Base-by-base conservation (phyloP, 2,888 invertebrate genomes). In the Saturnia japonica region DNA sequence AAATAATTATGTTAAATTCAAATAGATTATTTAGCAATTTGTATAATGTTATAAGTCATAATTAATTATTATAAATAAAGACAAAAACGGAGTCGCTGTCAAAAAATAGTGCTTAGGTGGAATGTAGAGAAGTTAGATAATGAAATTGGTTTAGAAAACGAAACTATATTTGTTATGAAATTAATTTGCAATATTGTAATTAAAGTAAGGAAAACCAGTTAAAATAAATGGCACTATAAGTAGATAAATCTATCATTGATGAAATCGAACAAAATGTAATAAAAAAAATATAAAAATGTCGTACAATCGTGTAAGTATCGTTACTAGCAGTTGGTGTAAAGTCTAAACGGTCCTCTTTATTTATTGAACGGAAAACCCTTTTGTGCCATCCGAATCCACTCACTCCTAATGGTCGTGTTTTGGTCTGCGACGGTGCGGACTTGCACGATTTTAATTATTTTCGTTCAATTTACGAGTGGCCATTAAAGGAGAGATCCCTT, bases 381-480 rank as follows among this genome's bases (percentile, higher is more conserved):
- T 91, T 89, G 87, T 87, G 81, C 82, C 75, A 86, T 85, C 78
- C 85, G 79, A 82, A 82, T 85, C 85, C 86, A 86, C 84, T 87
- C 84, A 81, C 80, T 76, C 81, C 83, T 92, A 93, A 93, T 91
- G 89, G 91, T 82, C 83, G 78, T 93, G 93, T 93, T 93, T 91
- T 90, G 92, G 93, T 87, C 89, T 82, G 82, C 80, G 81, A 80
- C 80, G 83, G 84, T 85, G 85, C 80, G 88, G 88, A 87, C 76
- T 72, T 81, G 88, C 85, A 88, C 89, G 89, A 91, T 94, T 94
- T 93, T 93, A 94, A 93, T 94, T 94, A 93, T 94, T 93, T 93
- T 92, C 93, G 89, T 89, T 87, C 93, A 93, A 93, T 94, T 94
- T 94, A 94, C 93, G 93, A 91, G 90, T 91, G 87, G 86, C 91